A percentile compares a stretch with the other conserved stretches of the same genome.
Conservation (phyloP, 2,113 vertebrate genomes). For the crab-eating macaque (Macaca fascicularis) region T2T-MFA8v1.1 NC_088395.1:40909001-40909500, state of each 20-base stretch:
- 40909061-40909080: no score
- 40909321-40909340: background rate
- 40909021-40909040: no score
- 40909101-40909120: no score
- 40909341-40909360: background rate
- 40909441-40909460: background rate
- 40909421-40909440: background rate
- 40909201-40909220: background rate
- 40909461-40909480: background rate
- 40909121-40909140: no score
- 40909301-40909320: conserved; percentile 35
- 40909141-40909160: no score
- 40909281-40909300: conserved; percentile 51
- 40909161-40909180: no score
- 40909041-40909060: no score
- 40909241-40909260: conserved; percentile 23
- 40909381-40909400: background rate
- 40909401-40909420: background rate
- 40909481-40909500: background rate
- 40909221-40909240: conserved; percentile 37
- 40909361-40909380: background rate
- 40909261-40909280: conserved; percentile 44
- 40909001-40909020: no score
- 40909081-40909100: no score
- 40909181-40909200: no score